Evolutionary conservation across 1,140 invertebrate genomes (phyloP).

Genomic region (Sinella curviseta): DNA sequence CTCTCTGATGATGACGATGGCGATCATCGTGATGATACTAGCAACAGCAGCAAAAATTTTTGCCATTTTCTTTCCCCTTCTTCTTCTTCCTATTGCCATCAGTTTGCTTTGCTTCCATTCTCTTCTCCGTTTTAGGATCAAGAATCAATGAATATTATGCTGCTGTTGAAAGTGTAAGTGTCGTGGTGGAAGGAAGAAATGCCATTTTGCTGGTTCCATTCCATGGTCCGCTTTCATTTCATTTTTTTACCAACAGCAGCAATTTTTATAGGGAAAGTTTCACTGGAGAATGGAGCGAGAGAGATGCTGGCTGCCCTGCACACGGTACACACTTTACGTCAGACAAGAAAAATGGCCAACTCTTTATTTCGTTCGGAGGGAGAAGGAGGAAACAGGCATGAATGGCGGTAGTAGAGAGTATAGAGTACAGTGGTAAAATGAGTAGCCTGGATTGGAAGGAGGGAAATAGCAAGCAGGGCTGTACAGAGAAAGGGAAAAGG

Average conservation of each 20-base stretch:
- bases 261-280: not conserved
- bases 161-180: not conserved
- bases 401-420: not conserved
- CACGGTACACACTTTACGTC: not conserved
- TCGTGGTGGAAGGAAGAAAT: not conserved
- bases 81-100: not conserved
- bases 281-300: not conserved
- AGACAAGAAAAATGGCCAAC: not conserved
- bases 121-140: too few relatives aligned
- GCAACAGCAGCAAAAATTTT: too few relatives aligned
- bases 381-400: not conserved
- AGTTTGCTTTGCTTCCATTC: too few relatives aligned
- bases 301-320: not conserved
- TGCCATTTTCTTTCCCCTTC: too few relatives aligned
- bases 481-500: not conserved
- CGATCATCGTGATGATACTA: too few relatives aligned
- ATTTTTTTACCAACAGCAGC: not conserved
- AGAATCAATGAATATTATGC: not conserved
- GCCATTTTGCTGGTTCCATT: not conserved
- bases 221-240: not conserved
- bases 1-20: too few relatives aligned
- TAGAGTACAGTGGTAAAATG: too few relatives aligned
- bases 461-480: not conserved
- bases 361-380: not conserved
- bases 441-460: not conserved